Evolutionary conservation across 2,888 invertebrate genomes (phyloP).

Genomic region (Campoplex nolae): DNA sequence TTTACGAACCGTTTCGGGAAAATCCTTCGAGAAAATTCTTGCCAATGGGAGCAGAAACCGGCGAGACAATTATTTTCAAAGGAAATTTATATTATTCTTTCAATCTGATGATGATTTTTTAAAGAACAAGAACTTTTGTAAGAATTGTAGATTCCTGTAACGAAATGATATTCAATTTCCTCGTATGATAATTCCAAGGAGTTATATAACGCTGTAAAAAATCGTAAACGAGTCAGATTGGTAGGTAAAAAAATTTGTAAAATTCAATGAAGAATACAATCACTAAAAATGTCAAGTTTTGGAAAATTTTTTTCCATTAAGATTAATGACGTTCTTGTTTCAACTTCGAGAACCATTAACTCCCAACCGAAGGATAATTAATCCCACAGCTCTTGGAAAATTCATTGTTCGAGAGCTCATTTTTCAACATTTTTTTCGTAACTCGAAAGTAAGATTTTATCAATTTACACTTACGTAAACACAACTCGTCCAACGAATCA

Average conservation of each 20-base stretch:
- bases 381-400: neutral
- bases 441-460: neutral
- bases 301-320: neutral
- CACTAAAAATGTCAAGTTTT: neutral
- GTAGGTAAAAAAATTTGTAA: neutral
- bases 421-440: constrained; percentile 14
- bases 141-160: neutral
- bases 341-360: neutral
- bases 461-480: neutral
- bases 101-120: neutral
- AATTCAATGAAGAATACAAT: neutral
- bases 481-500: neutral
- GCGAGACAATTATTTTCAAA: neutral
- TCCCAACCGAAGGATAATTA: neutral
- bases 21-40: too few species aligned
- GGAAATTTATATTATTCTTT: neutral
- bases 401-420: neutral
- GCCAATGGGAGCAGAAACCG: neutral
- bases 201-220: too few species aligned
- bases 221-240: neutral
- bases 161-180: neutral
- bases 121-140: neutral
- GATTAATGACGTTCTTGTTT: neutral
- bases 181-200: too few species aligned
- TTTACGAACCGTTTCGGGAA: neutral